phyloP scores from a whole-genome alignment of 2,113 vertebrate species.

The Notothenia rossii region DNA sequence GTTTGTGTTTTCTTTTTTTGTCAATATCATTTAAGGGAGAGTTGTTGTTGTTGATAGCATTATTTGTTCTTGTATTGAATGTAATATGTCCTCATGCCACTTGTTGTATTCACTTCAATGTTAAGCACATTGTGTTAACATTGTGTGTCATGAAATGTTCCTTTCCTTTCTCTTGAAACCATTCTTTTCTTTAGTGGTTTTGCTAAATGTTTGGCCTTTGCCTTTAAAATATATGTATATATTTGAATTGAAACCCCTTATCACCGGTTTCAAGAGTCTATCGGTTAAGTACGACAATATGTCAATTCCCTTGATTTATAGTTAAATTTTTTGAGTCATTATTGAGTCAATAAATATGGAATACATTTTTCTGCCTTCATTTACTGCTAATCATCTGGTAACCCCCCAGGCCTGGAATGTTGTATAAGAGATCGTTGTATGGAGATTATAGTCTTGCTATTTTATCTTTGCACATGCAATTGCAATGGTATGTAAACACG shows the following conservation, averaged over 20 bases:
- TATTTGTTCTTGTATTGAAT: background rate
- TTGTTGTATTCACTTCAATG: background rate
- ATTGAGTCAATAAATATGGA: no score
- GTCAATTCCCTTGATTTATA: no score
- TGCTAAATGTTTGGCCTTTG: no score
- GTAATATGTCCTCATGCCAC: background rate
- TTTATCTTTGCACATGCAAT: background rate
- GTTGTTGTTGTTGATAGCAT: background rate
- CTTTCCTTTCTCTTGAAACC: background rate
- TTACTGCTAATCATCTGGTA: no score
- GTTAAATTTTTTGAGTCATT: no score
- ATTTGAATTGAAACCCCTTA: background rate
- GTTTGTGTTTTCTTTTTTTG: background rate
- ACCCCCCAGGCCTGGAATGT: no score
- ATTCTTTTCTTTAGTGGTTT: no score
- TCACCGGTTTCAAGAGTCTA: background rate
- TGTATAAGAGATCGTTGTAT: background rate
- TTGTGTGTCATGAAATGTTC: no score
- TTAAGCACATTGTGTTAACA: background rate
- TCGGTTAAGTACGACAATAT: background rate
- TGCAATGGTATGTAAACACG: background rate
- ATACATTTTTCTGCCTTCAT: no score
- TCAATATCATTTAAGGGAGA: background rate
- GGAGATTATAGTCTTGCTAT: background rate
- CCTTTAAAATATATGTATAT: no score